Evolutionary conservation across 2,797 vertebrate genomes (phyloP).

Genomic region (Glossophaga mutica): DNA sequence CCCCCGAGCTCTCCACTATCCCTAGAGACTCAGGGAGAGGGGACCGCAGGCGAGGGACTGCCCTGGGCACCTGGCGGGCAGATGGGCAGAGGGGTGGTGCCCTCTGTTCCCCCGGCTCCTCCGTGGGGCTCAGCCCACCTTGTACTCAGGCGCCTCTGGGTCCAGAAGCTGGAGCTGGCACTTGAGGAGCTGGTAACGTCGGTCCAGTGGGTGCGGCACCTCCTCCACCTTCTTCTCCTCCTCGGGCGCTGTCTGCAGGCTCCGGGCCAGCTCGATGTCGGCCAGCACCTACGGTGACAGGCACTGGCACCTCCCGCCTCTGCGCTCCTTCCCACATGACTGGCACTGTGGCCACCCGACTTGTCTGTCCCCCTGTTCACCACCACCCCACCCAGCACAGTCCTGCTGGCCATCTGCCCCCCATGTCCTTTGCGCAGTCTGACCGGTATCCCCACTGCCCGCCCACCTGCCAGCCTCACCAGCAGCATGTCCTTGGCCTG

Average conservation of each 20-base stretch:
- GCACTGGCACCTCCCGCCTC: background rate
- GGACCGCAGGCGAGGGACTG: background rate
- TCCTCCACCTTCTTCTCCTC: conserved; percentile 83
- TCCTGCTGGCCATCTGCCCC: background rate
- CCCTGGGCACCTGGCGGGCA: background rate
- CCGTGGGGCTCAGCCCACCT: conserved; percentile 63
- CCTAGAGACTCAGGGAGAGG: background rate
- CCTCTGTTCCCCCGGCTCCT: accelerated
- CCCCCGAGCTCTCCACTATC: background rate
- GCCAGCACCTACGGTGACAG: conserved; percentile 87
- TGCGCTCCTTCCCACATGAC: background rate
- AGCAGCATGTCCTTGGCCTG: conserved; percentile 94
- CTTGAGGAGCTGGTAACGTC: conserved; percentile 89
- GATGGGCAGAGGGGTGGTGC: background rate
- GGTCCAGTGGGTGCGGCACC: conserved; percentile 87
- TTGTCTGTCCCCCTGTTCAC: background rate
- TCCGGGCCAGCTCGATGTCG: conserved; percentile 93
- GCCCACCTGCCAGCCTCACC: conserved; percentile 80
- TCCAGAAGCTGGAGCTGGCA: conserved; percentile 87
- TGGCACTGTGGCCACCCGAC: background rate
- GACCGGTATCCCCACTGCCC: too few relatives aligned
- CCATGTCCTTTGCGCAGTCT: background rate
- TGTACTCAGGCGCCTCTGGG: conserved; percentile 69
- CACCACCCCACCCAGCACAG: background rate
- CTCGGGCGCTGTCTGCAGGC: conserved; percentile 88